Evolutionary conservation across 2,797 vertebrate species (phyloP), one percentile per base, ranked within the genome.

Genomic region (Menidia menidia): DNA sequence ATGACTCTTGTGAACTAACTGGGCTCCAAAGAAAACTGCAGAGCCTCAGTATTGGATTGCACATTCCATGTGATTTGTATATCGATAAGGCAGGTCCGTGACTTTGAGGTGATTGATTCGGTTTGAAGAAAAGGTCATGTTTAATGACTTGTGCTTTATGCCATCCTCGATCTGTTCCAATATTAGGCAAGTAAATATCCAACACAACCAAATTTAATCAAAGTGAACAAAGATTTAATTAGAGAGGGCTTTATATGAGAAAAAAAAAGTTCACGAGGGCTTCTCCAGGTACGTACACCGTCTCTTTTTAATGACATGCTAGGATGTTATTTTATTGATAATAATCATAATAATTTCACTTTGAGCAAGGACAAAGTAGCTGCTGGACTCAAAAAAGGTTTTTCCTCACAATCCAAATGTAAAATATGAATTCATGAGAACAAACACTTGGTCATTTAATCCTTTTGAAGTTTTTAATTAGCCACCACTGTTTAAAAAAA

Each of bases 61-160:
- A 67, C 64, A 62, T 83, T 79, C 82, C 45, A 71, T 86, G 79
- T 82, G 71, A 68, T 70, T 68, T 43, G 48, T 39, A 73, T 90
- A 88, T 91, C 83, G 86, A 92, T 87, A 86, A 87, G 63, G 18
- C 47, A 59, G 61, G 73, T 76, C 72, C 13, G 33, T 85, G 91
- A 90, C 89, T 91, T 91, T 92, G 90, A 86, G 64, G 78, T 31
- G 74, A 92, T 89, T 86, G 91, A 91, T 90, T 87, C 82, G 53
- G 66, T 88, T 92, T 77, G 55, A 84, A 75, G 80, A 71, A 92
- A 93, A 92, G 90, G 91, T 92, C 85, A 87, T 56, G 78, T 86
- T 90, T 92, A 90, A 88, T 90, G 87, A 88, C 83, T 87, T 80
- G 59, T 65, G 65, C 76, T 80, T 68, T 31, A 66, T 63, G 64